Base-by-base conservation (phyloP, 2,113 vertebrate species). In the Poeciliopsis occidentalis region DNA sequence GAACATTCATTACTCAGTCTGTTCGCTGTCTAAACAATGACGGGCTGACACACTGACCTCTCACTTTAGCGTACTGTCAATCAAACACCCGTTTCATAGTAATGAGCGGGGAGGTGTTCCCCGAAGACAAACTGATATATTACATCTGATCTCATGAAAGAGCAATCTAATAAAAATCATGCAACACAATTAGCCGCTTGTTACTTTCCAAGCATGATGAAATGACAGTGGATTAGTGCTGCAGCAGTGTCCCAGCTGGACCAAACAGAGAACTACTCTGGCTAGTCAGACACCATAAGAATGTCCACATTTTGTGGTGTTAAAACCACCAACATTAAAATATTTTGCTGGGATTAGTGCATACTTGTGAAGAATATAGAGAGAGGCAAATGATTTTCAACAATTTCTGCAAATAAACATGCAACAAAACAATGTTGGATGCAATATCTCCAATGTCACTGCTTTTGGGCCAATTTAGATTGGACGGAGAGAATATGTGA, bases 1-100 rank as follows among this genome's bases (percentile, higher is more conserved):
- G 85, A 77, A 78, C 83, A 78, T 89, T 88, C 90, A 87, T 92
- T 75, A 92, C 88, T 87, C 86, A 85, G 75, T 81, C 81, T 75
- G 84, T 80, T 85, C 80, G 77, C 86, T 88, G 81, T 88, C 88
- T 73, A 89, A 93, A 91, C 88, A 90, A 78, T 57, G 32, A 85
- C 60, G 54, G 80, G 77, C 76, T 86, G 82, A 89, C 82, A 73
- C 51, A 41, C 44, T 85, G 87, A 85, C 85, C 87, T 83, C 78
- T 75, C 70, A 54, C 71, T 83, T 82, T 29, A 63, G 31, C 69
- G 69, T 10, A 34, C 78, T 89, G 91, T 75, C 90, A 92, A 82
- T 92, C 90, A 92, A 88, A 80, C 8, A 24, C 37, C 29, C 31
- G 62, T 71, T 78, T 71, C 76, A 65, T 63, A 61, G 75, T 80